A percentile compares a stretch with the other conserved stretches of the same genome.
These are phyloP conservation scores for Argyra leucocephala DNA, from an alignment of 2,888 invertebrate genomes.

Conservation along the genomic window DNA sequence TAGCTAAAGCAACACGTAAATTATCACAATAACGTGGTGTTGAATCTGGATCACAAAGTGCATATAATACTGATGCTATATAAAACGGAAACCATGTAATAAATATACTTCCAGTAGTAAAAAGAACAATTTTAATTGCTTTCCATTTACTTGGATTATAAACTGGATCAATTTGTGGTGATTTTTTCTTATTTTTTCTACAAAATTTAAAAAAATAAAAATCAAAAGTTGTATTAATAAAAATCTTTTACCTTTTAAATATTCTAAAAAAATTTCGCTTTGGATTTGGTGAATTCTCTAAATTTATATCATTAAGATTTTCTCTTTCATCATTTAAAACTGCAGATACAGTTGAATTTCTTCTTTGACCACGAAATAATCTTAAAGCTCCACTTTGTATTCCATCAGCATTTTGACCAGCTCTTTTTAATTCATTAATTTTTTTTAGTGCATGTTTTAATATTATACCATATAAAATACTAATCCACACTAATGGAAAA, in stretches of 20 bases:
- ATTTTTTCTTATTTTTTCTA: slow-evolving; percentile 19
- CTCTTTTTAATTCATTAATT: slow-evolving; percentile 44
- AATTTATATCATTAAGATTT: background rate
- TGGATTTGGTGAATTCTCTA: background rate
- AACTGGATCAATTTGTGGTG: slow-evolving; percentile 22
- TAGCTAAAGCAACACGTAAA: slow-evolving; percentile 47
- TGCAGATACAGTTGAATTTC: slow-evolving; percentile 6
- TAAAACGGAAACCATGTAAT: slow-evolving; percentile 56
- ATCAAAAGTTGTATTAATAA: slow-evolving; percentile 17
- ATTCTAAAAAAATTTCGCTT: background rate
- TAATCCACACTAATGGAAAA: slow-evolving; percentile 45
- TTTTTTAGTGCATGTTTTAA: slow-evolving; percentile 50
- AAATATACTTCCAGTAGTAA: slow-evolving; percentile 53
- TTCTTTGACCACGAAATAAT: slow-evolving; percentile 29
- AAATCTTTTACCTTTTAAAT: slow-evolving; percentile 9
- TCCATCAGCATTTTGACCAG: slow-evolving; percentile 38
- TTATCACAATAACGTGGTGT: slow-evolving; percentile 45
- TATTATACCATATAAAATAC: slow-evolving; percentile 51
- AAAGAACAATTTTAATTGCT: slow-evolving; percentile 53
- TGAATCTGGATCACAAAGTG: slow-evolving; percentile 46
- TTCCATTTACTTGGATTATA: slow-evolving; percentile 50
- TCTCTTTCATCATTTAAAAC: slow-evolving; percentile 1
- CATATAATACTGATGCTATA: slow-evolving; percentile 48
- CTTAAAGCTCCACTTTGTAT: slow-evolving; percentile 35
- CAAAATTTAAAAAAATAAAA: slow-evolving; percentile 19